These are phyloP conservation scores for Pocillopora damicornis DNA, from an alignment of 64 coral and sea anemone species.

Conservation along the genomic window DNA sequence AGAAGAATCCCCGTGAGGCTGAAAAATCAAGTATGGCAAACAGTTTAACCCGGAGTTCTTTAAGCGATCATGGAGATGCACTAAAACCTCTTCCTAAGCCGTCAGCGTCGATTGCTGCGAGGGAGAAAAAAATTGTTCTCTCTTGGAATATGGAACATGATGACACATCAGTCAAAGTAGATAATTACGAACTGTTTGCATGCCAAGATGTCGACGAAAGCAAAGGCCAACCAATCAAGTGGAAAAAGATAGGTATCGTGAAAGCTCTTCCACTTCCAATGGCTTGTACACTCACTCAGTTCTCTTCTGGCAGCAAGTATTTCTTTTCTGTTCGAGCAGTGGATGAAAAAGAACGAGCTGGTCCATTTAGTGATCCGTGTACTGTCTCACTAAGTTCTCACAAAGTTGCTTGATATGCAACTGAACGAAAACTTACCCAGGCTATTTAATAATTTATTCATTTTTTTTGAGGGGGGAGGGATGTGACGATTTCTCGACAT, in stretches of 20 bases:
- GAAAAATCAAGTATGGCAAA: background rate
- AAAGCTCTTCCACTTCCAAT: conserved; percentile 89
- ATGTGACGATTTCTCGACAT: too few species aligned
- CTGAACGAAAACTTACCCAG: too few species aligned
- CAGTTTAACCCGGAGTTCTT: background rate
- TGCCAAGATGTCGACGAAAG: conserved; percentile 74
- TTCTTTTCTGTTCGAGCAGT: conserved; percentile 90
- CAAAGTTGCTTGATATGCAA: too few species aligned
- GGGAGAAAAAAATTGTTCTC: conserved; percentile 80
- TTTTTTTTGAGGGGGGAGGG: background rate
- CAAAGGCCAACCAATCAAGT: conserved; percentile 47
- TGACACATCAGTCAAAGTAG: conserved; percentile 29
- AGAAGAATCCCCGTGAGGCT: background rate
- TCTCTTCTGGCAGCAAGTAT: conserved; percentile 86
- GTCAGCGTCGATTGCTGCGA: conserved; percentile 63
- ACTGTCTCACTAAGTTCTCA: conserved; percentile 42
- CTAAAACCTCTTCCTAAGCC: conserved; percentile 54
- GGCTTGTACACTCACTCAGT: conserved; percentile 97
- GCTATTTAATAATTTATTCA: too few species aligned
- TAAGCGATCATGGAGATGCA: background rate
- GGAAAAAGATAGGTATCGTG: conserved; percentile 93
- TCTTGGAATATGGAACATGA: conserved; percentile 87
- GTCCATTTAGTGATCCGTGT: conserved; percentile 86
- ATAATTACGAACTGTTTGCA: conserved; percentile 85
- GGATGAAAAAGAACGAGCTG: conserved; percentile 64